Conservation (phyloP, 2,888 invertebrate species). For the Sialis lutaria region DNA sequence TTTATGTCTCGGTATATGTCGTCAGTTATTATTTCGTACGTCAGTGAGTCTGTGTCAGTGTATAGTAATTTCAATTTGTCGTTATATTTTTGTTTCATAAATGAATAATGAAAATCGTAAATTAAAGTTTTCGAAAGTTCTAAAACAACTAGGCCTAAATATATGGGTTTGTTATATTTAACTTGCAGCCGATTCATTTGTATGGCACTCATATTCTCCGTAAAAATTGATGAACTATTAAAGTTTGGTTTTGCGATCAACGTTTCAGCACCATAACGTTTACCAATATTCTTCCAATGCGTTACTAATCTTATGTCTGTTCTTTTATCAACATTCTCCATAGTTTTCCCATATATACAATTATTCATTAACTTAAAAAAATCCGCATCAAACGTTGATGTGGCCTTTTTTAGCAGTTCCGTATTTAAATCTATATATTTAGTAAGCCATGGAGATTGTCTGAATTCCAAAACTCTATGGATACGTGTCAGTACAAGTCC, state of each 20-base stretch:
- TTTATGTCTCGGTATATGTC: slow-evolving; percentile 19
- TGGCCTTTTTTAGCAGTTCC: slow-evolving; percentile 12
- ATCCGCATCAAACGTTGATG: slow-evolving; percentile 9
- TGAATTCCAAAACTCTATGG: slow-evolving; percentile 19
- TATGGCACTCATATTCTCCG: slow-evolving; percentile 18
- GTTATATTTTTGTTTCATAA: slow-evolving; percentile 15
- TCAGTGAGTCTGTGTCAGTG: slow-evolving; percentile 17
- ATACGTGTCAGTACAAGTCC: slow-evolving; percentile 15
- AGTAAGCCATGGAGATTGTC: slow-evolving; percentile 20
- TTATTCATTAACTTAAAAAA: slow-evolving; percentile 22
- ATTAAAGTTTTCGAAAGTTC: slow-evolving; percentile 22
- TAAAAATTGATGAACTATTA: slow-evolving; percentile 15
- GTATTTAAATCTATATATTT: slow-evolving; percentile 22
- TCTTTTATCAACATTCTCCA: slow-evolving; percentile 23
- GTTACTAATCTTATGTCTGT: slow-evolving; percentile 17
- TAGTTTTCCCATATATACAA: slow-evolving; percentile 18
- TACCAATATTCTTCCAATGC: slow-evolving; percentile 10
- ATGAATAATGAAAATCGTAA: slow-evolving; percentile 21
- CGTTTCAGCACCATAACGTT: slow-evolving; percentile 16
- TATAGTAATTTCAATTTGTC: slow-evolving; percentile 14
- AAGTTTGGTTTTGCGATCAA: slow-evolving; percentile 18
- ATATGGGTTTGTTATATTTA: slow-evolving; percentile 20
- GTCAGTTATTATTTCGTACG: slow-evolving; percentile 15
- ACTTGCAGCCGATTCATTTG: slow-evolving; percentile 15
- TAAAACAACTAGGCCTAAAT: slow-evolving; percentile 20